Percentiles rank a stretch among this genome's conserved stretches.
Evolutionary conservation across 2,888 invertebrate genomes (phyloP).

Genomic region (Cyclophora albipunctata): DNA sequence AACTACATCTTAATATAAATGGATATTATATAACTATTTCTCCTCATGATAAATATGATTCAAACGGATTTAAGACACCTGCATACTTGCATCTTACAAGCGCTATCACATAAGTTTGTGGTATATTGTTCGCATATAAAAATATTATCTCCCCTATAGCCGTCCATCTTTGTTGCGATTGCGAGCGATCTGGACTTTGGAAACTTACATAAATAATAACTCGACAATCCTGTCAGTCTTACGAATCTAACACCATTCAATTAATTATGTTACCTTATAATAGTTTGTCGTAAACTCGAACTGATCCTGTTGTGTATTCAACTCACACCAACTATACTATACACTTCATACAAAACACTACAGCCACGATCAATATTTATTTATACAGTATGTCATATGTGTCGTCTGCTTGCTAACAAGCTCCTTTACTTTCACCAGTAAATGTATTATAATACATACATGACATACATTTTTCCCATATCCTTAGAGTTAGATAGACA

Average conservation of each 20-base stretch:
- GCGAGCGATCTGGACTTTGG: slow-evolving; percentile 42
- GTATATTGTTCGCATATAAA: slow-evolving; percentile 49
- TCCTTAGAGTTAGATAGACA: too few relatives aligned
- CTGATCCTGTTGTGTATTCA: too few relatives aligned
- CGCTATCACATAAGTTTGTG: slow-evolving; percentile 61
- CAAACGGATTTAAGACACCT: slow-evolving; percentile 62
- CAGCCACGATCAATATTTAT: too few relatives aligned
- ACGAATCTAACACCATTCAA: background rate
- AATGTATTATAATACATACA: too few relatives aligned
- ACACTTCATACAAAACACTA: too few relatives aligned
- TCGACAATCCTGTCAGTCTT: slow-evolving; percentile 13
- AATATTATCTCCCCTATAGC: slow-evolving; percentile 55
- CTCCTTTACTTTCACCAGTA: too few relatives aligned
- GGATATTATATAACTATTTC: slow-evolving; percentile 69
- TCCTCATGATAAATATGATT: slow-evolving; percentile 71
- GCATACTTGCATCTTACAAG: slow-evolving; percentile 49
- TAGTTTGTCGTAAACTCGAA: too few relatives aligned
- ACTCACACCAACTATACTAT: too few relatives aligned
- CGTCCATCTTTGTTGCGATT: slow-evolving; percentile 32
- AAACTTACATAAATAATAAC: slow-evolving; percentile 11
- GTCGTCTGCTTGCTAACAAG: too few relatives aligned
- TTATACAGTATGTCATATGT: too few relatives aligned
- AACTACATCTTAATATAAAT: slow-evolving; percentile 75
- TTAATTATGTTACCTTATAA: background rate
- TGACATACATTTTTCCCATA: too few relatives aligned